Percentiles rank a stretch among this genome's conserved stretches.
Conservation (phyloP, 2,888 invertebrate species). For the Mimas tiliae region DNA sequence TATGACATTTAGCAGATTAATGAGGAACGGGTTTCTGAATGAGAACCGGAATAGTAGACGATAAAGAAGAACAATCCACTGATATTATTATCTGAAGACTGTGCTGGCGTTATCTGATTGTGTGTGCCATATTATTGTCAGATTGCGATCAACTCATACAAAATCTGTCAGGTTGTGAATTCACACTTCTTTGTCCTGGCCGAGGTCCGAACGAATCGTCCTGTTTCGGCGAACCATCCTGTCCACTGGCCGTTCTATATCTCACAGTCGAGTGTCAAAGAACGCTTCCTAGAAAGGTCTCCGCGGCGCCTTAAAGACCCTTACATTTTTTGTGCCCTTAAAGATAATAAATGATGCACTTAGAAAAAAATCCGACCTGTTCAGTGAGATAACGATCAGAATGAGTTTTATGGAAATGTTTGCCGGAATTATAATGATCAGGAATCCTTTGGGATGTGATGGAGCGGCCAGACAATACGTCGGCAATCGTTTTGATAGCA, state of each 20-base stretch:
- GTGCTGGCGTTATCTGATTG: slow-evolving; percentile 28
- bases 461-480: slow-evolving; percentile 82
- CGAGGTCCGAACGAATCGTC: slow-evolving; percentile 51
- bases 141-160: slow-evolving; percentile 18
- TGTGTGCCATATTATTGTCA: slow-evolving; percentile 30
- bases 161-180: slow-evolving; percentile 52
- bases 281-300: slow-evolving; percentile 79
- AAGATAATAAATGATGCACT: slow-evolving; percentile 83
- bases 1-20: slow-evolving; percentile 1
- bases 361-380: slow-evolving; percentile 82
- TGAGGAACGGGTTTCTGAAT: slow-evolving; percentile 5
- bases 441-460: slow-evolving; percentile 80
- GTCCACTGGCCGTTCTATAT: slow-evolving; percentile 74
- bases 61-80: neutral
- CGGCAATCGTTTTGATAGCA: slow-evolving; percentile 59
- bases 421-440: slow-evolving; percentile 80
- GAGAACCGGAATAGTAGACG: slow-evolving; percentile 1
- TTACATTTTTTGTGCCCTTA: slow-evolving; percentile 76
- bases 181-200: slow-evolving; percentile 72
- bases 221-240: slow-evolving; percentile 66
- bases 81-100: neutral
- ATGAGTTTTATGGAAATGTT: slow-evolving; percentile 83
- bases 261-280: slow-evolving; percentile 81
- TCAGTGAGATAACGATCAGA: slow-evolving; percentile 80
- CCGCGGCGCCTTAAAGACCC: slow-evolving; percentile 80